Percentiles rank a stretch among this genome's conserved stretches.
Conservation (phyloP, 2,888 invertebrate species). For the Melitaea athalia region DNA sequence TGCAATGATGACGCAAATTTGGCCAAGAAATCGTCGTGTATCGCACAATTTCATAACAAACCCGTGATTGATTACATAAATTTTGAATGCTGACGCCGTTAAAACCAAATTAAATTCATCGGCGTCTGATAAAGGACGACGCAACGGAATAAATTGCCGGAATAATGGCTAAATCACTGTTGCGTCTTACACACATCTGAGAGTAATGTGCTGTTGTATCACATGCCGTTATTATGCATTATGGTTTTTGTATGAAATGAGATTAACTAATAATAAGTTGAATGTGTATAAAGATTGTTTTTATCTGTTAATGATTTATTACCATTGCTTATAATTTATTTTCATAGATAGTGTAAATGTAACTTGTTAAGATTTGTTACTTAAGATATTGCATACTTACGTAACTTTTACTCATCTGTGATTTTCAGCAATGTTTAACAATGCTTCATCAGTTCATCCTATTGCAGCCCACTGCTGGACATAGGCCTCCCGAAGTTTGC, state of each 20-base stretch:
- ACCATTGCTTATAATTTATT: too few relatives aligned
- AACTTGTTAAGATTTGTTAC: too few relatives aligned
- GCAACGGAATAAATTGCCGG: slow-evolving; percentile 73
- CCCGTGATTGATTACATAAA: slow-evolving; percentile 80
- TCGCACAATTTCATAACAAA: slow-evolving; percentile 80
- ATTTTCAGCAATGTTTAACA: too few relatives aligned
- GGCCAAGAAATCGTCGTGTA: slow-evolving; percentile 74
- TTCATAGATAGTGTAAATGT: too few relatives aligned
- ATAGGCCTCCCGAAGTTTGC: too few relatives aligned
- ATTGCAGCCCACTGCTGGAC: too few relatives aligned
- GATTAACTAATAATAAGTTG: slow-evolving; percentile 43
- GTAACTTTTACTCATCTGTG: too few relatives aligned
- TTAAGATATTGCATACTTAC: too few relatives aligned
- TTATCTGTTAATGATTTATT: neutral
- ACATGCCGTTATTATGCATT: slow-evolving; percentile 47
- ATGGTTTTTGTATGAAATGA: slow-evolving; percentile 50
- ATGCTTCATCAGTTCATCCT: too few relatives aligned
- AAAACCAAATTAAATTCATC: slow-evolving; percentile 79
- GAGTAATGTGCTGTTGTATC: slow-evolving; percentile 42
- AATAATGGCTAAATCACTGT: slow-evolving; percentile 72
- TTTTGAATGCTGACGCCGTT: slow-evolving; percentile 76
- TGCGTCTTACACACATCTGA: slow-evolving; percentile 52
- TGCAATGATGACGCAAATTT: slow-evolving; percentile 74
- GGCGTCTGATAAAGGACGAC: slow-evolving; percentile 74
- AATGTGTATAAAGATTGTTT: slow-evolving; percentile 27